Evolutionary conservation across 37 sponge, comb jelly and placozoan species (phyloP).

Genomic region (Hexactinellida sp.): DNA sequence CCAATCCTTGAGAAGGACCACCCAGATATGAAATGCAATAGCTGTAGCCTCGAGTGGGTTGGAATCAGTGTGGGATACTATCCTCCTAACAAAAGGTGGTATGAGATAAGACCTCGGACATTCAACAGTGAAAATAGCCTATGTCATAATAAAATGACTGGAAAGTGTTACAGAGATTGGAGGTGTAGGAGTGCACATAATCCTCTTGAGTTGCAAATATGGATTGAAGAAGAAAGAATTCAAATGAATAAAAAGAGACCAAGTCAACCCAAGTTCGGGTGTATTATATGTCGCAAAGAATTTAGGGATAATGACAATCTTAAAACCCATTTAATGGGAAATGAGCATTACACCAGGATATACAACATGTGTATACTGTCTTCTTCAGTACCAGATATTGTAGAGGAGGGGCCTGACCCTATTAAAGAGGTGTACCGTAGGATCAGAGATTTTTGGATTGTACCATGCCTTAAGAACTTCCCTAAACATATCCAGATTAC

Average conservation of each 20-base stretch:
- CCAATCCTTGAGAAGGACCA: background rate
- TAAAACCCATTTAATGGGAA: background rate
- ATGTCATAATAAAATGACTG: background rate
- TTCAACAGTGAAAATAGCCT: background rate
- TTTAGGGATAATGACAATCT: background rate
- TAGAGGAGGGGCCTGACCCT: background rate
- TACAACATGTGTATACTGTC: background rate
- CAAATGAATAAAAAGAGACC: background rate
- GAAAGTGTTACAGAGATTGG: background rate
- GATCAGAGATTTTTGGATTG: background rate
- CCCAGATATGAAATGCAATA: background rate
- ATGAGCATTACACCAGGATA: background rate
- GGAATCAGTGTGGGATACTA: background rate
- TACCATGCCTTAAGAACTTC: background rate
- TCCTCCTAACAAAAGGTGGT: background rate
- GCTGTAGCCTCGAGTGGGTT: background rate
- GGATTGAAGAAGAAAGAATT: background rate
- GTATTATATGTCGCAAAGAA: background rate
- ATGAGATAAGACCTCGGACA: background rate
- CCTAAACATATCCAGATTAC: background rate
- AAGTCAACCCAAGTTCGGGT: background rate
- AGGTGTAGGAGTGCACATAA: background rate
- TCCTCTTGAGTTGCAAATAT: background rate
- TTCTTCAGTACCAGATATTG: no score
- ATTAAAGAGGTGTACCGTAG: background rate